Evolutionary conservation across 2,888 invertebrate species (phyloP).

Genomic region (Heliothis peltigera): DNA sequence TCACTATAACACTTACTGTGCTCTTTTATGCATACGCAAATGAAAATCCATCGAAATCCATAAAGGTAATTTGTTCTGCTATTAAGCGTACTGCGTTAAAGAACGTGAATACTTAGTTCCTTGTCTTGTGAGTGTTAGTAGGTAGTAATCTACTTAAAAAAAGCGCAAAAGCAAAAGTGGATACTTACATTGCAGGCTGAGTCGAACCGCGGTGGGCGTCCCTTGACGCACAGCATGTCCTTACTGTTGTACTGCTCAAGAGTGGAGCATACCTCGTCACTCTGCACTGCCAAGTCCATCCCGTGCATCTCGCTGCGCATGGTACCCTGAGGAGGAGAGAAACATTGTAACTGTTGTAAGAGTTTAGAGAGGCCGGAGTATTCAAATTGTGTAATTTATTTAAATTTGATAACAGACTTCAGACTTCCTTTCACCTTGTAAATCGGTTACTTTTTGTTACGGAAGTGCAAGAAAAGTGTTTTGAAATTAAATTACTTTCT

Average conservation of each 20-base stretch:
- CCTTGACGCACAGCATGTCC: constrained; percentile 83
- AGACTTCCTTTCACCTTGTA: too few species aligned
- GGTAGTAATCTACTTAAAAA: neutral
- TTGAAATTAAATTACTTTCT: too few species aligned
- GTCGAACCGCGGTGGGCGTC: constrained; percentile 77
- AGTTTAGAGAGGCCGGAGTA: neutral
- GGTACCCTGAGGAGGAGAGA: constrained; percentile 70
- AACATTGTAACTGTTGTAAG: neutral
- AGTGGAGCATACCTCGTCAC: constrained; percentile 70
- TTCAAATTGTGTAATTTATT: neutral
- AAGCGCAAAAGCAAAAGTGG: neutral
- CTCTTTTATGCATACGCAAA: too few species aligned
- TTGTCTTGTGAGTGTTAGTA: neutral
- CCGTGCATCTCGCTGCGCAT: constrained; percentile 85
- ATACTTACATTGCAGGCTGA: constrained; percentile 85
- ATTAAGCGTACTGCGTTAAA: too few species aligned
- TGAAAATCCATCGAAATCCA: too few species aligned
- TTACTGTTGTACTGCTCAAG: constrained; percentile 74
- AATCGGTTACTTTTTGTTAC: too few species aligned
- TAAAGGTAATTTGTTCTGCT: too few species aligned
- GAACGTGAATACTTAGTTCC: neutral
- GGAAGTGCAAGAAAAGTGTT: too few species aligned
- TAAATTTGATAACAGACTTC: too few species aligned
- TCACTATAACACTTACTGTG: neutral
- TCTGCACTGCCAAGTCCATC: constrained; percentile 76